Evolutionary conservation across 2,888 invertebrate species (phyloP).

Genomic region (Platycnemis pennipes): DNA sequence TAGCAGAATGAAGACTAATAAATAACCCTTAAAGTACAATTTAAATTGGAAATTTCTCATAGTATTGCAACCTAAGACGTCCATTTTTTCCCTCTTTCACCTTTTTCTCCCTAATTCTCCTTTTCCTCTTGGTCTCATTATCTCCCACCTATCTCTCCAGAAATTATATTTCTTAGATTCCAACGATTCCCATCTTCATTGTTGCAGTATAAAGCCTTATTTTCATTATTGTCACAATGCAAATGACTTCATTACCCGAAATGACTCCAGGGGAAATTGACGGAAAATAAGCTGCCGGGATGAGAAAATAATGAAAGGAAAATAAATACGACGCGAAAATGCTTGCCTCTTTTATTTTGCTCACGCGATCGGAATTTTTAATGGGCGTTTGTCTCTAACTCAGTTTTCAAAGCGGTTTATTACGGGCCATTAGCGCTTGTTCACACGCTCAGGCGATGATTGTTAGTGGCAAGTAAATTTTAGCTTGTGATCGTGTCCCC

Average conservation of each 20-base stretch:
- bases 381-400: neutral
- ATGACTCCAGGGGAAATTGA: neutral
- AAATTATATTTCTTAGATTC: no score
- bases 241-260: neutral
- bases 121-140: no score
- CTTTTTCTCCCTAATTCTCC: no score
- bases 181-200: no score
- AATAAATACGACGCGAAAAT: neutral
- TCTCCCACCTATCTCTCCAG: no score
- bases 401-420: neutral
- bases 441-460: neutral
- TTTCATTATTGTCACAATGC: neutral
- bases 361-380: neutral
- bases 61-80: no score
- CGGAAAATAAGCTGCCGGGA: neutral
- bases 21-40: no score
- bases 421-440: neutral
- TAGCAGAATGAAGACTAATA: no score
- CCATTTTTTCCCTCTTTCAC: no score
- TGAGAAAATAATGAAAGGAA: neutral
- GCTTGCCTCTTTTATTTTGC: neutral
- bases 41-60: no score
- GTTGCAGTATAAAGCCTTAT: no score
- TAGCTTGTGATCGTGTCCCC: neutral
- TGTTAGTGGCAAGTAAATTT: neutral